Evolutionary conservation across 2,888 invertebrate genomes (phyloP).

Genomic region (Phaedon cochleariae): DNA sequence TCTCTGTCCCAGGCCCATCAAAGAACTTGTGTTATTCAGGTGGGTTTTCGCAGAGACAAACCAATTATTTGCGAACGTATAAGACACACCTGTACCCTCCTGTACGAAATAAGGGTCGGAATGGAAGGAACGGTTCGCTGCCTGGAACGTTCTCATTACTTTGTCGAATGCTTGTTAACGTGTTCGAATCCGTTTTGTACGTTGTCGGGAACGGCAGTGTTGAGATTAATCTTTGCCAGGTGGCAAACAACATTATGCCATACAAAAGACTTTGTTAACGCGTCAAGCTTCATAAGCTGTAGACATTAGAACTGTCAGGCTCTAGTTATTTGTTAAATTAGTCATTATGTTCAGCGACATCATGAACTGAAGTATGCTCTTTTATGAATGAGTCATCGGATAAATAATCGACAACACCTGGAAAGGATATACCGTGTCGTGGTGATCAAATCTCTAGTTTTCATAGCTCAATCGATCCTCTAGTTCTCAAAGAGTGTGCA

Average conservation of each 20-base stretch:
- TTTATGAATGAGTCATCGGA: no score
- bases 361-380: no score
- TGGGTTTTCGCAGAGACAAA: conserved; percentile 23
- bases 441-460: no score
- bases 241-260: background rate
- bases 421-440: no score
- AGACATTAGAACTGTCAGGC: no score
- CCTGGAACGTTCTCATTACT: conserved; percentile 1
- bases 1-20: conserved; percentile 24
- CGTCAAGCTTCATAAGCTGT: no score
- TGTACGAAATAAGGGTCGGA: conserved; percentile 2
- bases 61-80: conserved; percentile 30
- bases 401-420: no score
- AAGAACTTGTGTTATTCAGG: conserved; percentile 28
- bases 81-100: conserved; percentile 16
- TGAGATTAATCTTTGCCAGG: background rate
- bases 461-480: no score
- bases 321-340: no score
- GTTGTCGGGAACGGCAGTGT: background rate
- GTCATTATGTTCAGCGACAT: no score
- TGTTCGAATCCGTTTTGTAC: background rate
- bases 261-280: no score
- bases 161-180: background rate
- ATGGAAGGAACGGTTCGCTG: background rate
- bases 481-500: no score